Base-by-base conservation (phyloP, 2,888 invertebrate species). In the Pristionchus entomophagus region DNA sequence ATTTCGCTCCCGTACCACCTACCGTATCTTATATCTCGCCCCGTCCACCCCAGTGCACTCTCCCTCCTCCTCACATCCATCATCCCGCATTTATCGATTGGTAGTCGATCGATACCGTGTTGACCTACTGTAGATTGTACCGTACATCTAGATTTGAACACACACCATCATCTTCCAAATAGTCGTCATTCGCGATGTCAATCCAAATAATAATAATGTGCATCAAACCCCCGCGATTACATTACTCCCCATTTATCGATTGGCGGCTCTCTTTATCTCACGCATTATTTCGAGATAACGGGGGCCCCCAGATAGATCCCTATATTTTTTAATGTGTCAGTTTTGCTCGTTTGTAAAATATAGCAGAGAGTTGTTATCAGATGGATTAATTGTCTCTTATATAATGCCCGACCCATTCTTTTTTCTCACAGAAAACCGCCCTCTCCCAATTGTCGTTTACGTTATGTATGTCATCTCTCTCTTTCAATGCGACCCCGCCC, bases 291-390 rank as follows among this genome's bases (percentile, higher is more conserved):
- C 62, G 62, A 62, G 32, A 32, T 38, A 29, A 29, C 26, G 35
- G 38, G 69, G 38, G 38, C 41, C 41, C 69, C 10, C n/a, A 5
- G 14, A 22, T 69, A 19, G 38, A 35, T 69, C 38, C 38, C 22
- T 35, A n/a, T 29, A 2, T 38, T 38, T 22, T 17, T 38, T 22
- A 22, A 22, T 29, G 10, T 69, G 35, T 69, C 45, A 10, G 6
- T 69, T n/a, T 22, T n/a, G n/a, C n/a, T n/a, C 69, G 38, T 38
- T 69, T 69, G 69, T 69, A 69, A 69, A 69, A 69, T 69, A 69
- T 69, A 69, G 35, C 69, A 19, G n/a, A 69, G 69, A 69, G 69
- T 69, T 69, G 69, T 69, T 69, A 69, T 69, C 69, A 69, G 38
- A 69, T 69, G 69, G 41, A 65, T 17, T 69, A 56, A 56, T 5